These are phyloP conservation scores for Xanthia icteritia DNA, from an alignment of 2,888 invertebrate genomes.

Conservation along the genomic window DNA sequence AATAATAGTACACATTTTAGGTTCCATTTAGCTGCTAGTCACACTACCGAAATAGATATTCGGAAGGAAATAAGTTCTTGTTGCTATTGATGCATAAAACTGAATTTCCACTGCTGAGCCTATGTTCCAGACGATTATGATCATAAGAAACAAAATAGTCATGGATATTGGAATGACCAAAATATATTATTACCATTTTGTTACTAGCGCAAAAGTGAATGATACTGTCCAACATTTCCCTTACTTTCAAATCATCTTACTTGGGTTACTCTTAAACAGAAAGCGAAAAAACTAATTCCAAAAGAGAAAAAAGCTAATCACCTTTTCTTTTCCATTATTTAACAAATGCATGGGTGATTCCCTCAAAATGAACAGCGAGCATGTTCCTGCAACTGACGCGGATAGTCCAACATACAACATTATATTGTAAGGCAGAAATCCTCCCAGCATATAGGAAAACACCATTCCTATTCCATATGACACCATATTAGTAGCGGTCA, in stretches of 20 bases:
- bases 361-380: slow-evolving; percentile 40
- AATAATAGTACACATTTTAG: background rate
- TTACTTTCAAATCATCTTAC: background rate
- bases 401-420: slow-evolving; percentile 59
- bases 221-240: background rate
- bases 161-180: background rate
- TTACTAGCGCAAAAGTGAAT: background rate
- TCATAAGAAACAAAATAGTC: background rate
- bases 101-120: too few species aligned
- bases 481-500: slow-evolving; percentile 56
- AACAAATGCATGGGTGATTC: slow-evolving; percentile 58
- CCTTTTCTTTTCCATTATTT: slow-evolving; percentile 54
- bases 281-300: background rate
- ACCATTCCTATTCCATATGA: slow-evolving; percentile 60
- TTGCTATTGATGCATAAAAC: too few species aligned
- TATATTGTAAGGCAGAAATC: slow-evolving; percentile 43
- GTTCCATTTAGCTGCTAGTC: background rate
- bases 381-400: background rate
- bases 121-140: too few species aligned
- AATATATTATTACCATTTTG: background rate
- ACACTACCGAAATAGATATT: too few species aligned
- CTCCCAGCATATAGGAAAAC: slow-evolving; percentile 58
- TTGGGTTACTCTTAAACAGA: background rate
- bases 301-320: slow-evolving; percentile 3
- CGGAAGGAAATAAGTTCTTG: background rate